Evolutionary conservation across 2,888 invertebrate genomes (phyloP).

Genomic region (Phaonia tiefii): DNA sequence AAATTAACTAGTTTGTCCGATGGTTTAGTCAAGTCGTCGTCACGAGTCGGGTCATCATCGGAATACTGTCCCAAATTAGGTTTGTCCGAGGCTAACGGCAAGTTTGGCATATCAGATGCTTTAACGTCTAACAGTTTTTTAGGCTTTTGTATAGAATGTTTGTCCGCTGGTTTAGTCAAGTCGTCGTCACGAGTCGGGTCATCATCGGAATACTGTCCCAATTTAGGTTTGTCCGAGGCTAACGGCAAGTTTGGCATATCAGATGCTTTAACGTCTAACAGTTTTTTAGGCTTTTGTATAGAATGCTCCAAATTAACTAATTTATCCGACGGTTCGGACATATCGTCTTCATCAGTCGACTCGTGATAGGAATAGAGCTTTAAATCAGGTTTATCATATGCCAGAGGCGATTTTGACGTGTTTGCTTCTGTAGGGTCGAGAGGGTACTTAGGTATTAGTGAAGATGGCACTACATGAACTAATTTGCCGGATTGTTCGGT

Average conservation of each 20-base stretch:
- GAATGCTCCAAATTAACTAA: too few species aligned
- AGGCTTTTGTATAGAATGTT: too few species aligned
- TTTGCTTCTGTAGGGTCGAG: not conserved
- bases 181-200: slow-evolving; percentile 48
- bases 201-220: slow-evolving; percentile 39
- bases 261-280: slow-evolving; percentile 32
- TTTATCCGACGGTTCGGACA: too few species aligned
- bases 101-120: slow-evolving; percentile 28
- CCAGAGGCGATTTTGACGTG: slow-evolving; percentile 28
- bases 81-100: slow-evolving; percentile 17
- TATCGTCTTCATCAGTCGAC: slow-evolving; percentile 36
- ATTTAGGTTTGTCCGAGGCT: not conserved
- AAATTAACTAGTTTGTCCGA: too few species aligned
- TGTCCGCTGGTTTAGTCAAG: too few species aligned
- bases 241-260: not conserved
- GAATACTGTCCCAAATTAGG: not conserved
- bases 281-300: too few species aligned
- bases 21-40: not conserved
- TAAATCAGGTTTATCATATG: not conserved
- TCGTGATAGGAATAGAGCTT: slow-evolving; percentile 51
- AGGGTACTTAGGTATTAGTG: too few species aligned
- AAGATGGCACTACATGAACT: not conserved
- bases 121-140: too few species aligned
- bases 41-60: slow-evolving; percentile 56
- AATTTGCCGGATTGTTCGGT: not conserved